Conservation (phyloP, 2,888 invertebrate genomes). For the Steinernema scapterisci region DNA sequence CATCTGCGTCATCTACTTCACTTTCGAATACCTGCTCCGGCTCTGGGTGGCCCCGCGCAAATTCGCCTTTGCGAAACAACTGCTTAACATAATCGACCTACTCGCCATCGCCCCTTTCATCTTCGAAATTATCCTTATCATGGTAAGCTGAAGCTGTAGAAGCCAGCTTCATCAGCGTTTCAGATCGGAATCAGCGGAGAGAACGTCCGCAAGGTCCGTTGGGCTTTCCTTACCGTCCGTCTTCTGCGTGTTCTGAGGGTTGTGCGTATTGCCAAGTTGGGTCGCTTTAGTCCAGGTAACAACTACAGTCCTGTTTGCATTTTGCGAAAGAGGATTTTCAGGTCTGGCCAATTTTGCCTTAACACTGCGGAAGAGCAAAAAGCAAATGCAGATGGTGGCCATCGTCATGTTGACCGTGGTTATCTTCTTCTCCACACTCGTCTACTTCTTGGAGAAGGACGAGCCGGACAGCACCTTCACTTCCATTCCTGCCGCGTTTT, state of each 20-base stretch:
- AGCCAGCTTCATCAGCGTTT: slow-evolving; percentile 23
- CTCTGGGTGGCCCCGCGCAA: slow-evolving; percentile 64
- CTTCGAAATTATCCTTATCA: slow-evolving; percentile 60
- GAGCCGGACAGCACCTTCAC: slow-evolving; percentile 65
- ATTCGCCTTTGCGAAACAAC: slow-evolving; percentile 62
- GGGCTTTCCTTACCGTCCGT: slow-evolving; percentile 66
- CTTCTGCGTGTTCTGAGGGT: slow-evolving; percentile 65
- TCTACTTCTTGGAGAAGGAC: slow-evolving; percentile 66
- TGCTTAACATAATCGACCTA: slow-evolving; percentile 62
- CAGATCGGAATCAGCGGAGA: slow-evolving; percentile 64
- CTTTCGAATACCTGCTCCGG: slow-evolving; percentile 62
- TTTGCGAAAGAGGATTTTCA: slow-evolving; percentile 32
- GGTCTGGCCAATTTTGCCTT: slow-evolving; percentile 66
- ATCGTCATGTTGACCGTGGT: slow-evolving; percentile 56
- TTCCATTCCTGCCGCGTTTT: slow-evolving; percentile 66
- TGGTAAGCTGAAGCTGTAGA: slow-evolving; percentile 45
- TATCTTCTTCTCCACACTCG: slow-evolving; percentile 67
- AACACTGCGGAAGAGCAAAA: slow-evolving; percentile 64
- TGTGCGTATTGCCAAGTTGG: slow-evolving; percentile 65
- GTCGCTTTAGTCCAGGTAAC: slow-evolving; percentile 64
- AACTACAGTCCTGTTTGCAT: neutral
- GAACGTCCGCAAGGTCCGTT: slow-evolving; percentile 65
- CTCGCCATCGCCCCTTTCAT: slow-evolving; percentile 65
- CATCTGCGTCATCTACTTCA: slow-evolving; percentile 65
- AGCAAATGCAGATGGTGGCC: slow-evolving; percentile 66